Conservation (phyloP, 2,888 invertebrate species). For the Therioaphis trifolii region DNA sequence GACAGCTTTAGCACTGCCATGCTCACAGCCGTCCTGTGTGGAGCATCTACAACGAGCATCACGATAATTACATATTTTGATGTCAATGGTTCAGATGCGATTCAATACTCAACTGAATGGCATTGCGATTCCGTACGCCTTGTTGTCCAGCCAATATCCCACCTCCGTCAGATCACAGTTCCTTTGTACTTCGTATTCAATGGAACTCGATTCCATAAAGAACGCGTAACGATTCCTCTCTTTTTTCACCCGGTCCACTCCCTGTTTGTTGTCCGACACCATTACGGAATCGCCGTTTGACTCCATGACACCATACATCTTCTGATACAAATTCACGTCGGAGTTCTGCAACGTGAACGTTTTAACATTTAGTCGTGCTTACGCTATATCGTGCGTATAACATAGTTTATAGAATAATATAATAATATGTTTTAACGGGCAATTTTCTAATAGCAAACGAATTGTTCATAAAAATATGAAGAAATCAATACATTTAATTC, state of each 20-base stretch:
- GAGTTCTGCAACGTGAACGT: slow-evolving; percentile 57
- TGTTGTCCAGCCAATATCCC: slow-evolving; percentile 84
- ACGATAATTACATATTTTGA: background rate
- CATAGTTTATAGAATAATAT: no score
- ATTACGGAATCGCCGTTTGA: slow-evolving; percentile 85
- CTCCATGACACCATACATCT: slow-evolving; percentile 94
- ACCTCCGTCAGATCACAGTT: slow-evolving; percentile 87
- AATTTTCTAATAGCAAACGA: no score
- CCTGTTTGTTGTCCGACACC: slow-evolving; percentile 83
- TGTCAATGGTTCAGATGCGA: background rate
- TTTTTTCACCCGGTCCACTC: slow-evolving; percentile 84
- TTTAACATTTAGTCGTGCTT: background rate
- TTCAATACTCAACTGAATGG: slow-evolving; percentile 77
- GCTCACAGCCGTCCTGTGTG: slow-evolving; percentile 83
- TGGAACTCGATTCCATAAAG: slow-evolving; percentile 94
- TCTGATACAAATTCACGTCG: slow-evolving; percentile 87
- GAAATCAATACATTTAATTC: no score
- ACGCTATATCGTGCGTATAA: no score
- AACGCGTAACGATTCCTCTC: slow-evolving; percentile 88
- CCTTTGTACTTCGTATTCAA: slow-evolving; percentile 90
- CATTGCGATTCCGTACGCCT: slow-evolving; percentile 94
- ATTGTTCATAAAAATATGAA: no score
- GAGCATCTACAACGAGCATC: slow-evolving; percentile 74
- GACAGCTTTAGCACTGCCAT: slow-evolving; percentile 90
- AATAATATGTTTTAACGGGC: no score